Percentiles rank a stretch among this genome's conserved stretches.
Conservation (phyloP, 2,113 vertebrate species). For the Hiodon alosoides region DNA sequence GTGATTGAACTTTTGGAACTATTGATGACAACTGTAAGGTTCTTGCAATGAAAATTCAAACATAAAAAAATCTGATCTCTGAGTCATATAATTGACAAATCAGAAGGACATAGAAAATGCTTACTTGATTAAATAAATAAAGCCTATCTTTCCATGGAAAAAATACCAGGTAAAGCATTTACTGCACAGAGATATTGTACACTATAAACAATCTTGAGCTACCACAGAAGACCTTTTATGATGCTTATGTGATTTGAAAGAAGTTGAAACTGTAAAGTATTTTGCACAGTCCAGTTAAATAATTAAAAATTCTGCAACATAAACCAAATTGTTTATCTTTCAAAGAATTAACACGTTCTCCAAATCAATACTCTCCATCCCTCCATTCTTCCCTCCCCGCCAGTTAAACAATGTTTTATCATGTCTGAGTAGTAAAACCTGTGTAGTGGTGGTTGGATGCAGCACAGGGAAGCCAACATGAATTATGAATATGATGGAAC, state of each 20-base stretch:
- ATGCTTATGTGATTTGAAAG: neutral
- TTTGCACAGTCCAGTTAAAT: no score
- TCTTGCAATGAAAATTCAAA: no score
- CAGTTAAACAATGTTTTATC: conserved; percentile 29
- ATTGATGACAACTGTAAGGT: no score
- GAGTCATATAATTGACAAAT: no score
- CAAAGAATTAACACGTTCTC: conserved; percentile 20
- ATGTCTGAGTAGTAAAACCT: conserved; percentile 32
- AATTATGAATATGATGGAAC: conserved; percentile 52
- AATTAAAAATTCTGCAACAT: conserved; percentile 39
- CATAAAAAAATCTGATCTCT: no score
- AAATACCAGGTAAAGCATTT: neutral
- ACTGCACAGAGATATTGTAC: neutral
- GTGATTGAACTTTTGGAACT: no score
- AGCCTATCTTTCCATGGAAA: neutral
- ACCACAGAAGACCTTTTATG: neutral
- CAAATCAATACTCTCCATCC: conserved; percentile 4
- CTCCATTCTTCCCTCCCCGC: neutral
- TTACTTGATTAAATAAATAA: no score
- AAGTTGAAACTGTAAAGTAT: no score
- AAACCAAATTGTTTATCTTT: conserved; percentile 43
- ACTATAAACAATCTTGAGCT: neutral
- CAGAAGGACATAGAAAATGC: no score
- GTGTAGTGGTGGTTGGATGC: conserved; percentile 38
- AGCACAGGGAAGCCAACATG: conserved; percentile 30